Conservation (phyloP, 92 coral and sea anemone species). For the Umimayanthus kanabou region DNA sequence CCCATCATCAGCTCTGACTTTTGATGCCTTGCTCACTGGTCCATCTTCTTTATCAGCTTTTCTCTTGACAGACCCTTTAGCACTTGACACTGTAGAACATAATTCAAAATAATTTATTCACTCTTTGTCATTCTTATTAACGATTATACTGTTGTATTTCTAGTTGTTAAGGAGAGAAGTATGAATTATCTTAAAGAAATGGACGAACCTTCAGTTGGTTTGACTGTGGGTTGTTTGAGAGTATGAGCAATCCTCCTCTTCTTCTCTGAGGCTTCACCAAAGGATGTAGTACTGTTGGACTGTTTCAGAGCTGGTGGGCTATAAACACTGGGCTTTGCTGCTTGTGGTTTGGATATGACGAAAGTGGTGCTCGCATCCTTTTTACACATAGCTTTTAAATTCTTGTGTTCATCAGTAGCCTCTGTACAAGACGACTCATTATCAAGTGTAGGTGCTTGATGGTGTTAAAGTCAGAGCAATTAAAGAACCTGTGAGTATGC, state of each 20-base stretch:
- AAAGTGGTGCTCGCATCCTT: background rate
- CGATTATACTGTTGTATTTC: too few species aligned
- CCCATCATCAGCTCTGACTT: slow-evolving; percentile 45
- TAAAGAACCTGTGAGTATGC: background rate
- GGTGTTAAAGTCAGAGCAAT: slow-evolving; percentile 8
- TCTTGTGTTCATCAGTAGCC: slow-evolving; percentile 11
- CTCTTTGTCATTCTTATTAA: too few species aligned
- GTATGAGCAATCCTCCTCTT: slow-evolving; percentile 59
- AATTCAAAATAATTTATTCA: too few species aligned
- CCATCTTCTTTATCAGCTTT: slow-evolving; percentile 40
- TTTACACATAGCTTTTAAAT: background rate
- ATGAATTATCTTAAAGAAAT: too few species aligned
- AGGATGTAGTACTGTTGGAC: background rate
- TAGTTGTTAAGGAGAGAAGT: too few species aligned
- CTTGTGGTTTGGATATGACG: slow-evolving; percentile 1
- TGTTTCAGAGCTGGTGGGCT: background rate
- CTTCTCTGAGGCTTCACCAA: slow-evolving; percentile 27
- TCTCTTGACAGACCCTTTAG: slow-evolving; percentile 25
- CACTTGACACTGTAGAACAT: background rate
- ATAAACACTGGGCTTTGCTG: background rate
- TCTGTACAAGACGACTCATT: slow-evolving; percentile 20
- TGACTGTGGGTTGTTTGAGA: slow-evolving; percentile 12
- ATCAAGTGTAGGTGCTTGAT: slow-evolving; percentile 13
- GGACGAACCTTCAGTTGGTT: too few species aligned
- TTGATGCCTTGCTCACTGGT: slow-evolving; percentile 39